Percentiles rank a stretch among this genome's conserved stretches.
Conservation (phyloP, 2,888 invertebrate species). For the Ornithoptera priamus region DNA sequence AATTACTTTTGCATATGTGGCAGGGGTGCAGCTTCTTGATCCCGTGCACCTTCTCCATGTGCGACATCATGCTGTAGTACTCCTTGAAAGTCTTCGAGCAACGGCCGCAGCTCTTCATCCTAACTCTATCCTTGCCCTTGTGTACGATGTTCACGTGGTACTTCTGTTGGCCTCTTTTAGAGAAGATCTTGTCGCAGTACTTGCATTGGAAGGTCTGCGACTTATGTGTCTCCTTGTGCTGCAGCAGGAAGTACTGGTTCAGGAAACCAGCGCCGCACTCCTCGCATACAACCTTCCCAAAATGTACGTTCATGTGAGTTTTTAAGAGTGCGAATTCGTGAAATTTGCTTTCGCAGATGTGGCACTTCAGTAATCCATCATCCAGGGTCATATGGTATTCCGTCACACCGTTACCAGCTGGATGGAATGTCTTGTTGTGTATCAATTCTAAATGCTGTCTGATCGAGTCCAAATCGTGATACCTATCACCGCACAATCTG, state of each 20-base stretch:
- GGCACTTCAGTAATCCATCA: conserved; percentile 48
- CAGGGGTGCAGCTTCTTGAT: conserved; percentile 47
- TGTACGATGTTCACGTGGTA: conserved; percentile 65
- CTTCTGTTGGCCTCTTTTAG: conserved; percentile 63
- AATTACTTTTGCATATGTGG: conserved; percentile 46
- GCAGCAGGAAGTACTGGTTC: conserved; percentile 48
- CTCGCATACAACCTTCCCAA: conserved; percentile 59
- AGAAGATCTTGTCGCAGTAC: conserved; percentile 58
- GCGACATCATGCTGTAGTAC: conserved; percentile 51
- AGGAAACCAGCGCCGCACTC: conserved; percentile 54
- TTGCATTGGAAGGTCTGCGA: conserved; percentile 48
- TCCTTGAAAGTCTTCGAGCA: conserved; percentile 53
- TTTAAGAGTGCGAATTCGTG: conserved; percentile 49
- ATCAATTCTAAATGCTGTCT: conserved; percentile 44
- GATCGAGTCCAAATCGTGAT: conserved; percentile 40
- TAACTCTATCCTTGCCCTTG: conserved; percentile 44
- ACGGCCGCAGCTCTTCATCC: conserved; percentile 47
- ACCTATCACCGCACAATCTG: conserved; percentile 41
- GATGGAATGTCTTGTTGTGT: conserved; percentile 45
- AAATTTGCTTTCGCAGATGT: conserved; percentile 47
- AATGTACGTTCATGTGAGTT: conserved; percentile 53
- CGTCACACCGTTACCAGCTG: conserved; percentile 52
- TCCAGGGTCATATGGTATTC: conserved; percentile 49
- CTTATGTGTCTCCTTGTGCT: conserved; percentile 51
- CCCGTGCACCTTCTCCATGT: conserved; percentile 52